Evolutionary conservation across 2,888 invertebrate species (phyloP).

Genomic region (Scaeva pyrastri): DNA sequence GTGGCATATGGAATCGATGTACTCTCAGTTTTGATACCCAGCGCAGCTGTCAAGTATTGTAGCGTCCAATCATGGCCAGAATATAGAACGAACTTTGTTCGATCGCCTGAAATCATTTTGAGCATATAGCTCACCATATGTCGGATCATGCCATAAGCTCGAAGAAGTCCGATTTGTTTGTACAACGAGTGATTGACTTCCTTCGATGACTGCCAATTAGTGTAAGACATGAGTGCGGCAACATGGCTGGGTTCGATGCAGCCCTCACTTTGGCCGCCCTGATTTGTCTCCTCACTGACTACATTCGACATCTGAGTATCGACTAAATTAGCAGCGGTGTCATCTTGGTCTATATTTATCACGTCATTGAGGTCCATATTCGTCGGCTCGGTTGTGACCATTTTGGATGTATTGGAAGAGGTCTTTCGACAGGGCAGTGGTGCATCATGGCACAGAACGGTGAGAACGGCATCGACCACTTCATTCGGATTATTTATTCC

Average conservation of each 20-base stretch:
- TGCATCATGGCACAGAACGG: slow-evolving; percentile 92
- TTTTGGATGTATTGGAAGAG: slow-evolving; percentile 63
- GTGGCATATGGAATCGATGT: slow-evolving; percentile 94
- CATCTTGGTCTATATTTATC: slow-evolving; percentile 84
- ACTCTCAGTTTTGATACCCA: slow-evolving; percentile 86
- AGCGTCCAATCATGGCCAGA: slow-evolving; percentile 97
- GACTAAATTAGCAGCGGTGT: slow-evolving; percentile 77
- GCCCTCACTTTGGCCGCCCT: slow-evolving; percentile 79
- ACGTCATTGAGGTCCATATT: slow-evolving; percentile 82
- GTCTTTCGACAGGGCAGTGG: slow-evolving; percentile 88
- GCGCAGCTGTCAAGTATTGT: slow-evolving; percentile 91
- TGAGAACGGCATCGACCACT: slow-evolving; percentile 90
- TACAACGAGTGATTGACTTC: slow-evolving; percentile 86
- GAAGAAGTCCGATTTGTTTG: slow-evolving; percentile 88
- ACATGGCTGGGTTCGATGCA: slow-evolving; percentile 90
- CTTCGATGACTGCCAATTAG: slow-evolving; percentile 91
- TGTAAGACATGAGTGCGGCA: slow-evolving; percentile 91
- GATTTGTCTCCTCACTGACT: slow-evolving; percentile 74
- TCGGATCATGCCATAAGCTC: slow-evolving; percentile 92
- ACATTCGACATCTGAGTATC: slow-evolving; percentile 78
- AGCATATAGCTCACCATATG: slow-evolving; percentile 93
- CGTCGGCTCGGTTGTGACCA: slow-evolving; percentile 76
- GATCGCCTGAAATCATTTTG: slow-evolving; percentile 90
- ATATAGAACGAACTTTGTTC: slow-evolving; percentile 90
- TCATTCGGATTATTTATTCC: slow-evolving; percentile 87